Evolutionary conservation across 1,140 invertebrate genomes (phyloP).

Genomic region (Brachystomella parvula): DNA sequence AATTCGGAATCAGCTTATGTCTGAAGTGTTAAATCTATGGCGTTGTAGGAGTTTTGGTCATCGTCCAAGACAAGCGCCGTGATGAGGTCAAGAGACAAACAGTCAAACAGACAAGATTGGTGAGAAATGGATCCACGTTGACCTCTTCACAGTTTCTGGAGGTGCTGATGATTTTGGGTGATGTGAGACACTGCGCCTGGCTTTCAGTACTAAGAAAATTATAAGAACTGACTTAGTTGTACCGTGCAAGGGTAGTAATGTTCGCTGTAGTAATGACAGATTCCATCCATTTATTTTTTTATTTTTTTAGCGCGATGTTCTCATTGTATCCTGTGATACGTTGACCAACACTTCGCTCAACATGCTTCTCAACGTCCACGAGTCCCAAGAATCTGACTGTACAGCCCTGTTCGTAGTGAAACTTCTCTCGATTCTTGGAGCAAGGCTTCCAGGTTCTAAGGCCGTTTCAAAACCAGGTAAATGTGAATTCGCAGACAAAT

Average conservation of each 20-base stretch:
- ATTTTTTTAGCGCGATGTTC: slow-evolving; percentile 44
- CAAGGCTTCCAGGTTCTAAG: slow-evolving; percentile 47
- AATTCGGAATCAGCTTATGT: too few species aligned
- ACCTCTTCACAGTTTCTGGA: slow-evolving; percentile 26
- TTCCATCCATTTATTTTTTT: too few species aligned
- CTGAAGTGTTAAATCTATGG: neutral
- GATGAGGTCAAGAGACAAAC: slow-evolving; percentile 28
- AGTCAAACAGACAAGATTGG: slow-evolving; percentile 19
- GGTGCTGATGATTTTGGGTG: slow-evolving; percentile 48
- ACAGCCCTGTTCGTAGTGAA: slow-evolving; percentile 45
- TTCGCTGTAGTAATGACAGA: too few species aligned
- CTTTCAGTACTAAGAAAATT: slow-evolving; percentile 45
- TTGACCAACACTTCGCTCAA: slow-evolving; percentile 47
- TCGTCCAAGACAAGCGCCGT: slow-evolving; percentile 42
- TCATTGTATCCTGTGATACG: slow-evolving; percentile 51
- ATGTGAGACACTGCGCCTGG: slow-evolving; percentile 45
- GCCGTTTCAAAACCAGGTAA: slow-evolving; percentile 43
- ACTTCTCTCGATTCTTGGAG: slow-evolving; percentile 39
- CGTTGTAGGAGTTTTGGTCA: slow-evolving; percentile 46
- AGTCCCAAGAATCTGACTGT: slow-evolving; percentile 45
- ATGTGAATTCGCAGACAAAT: too few species aligned
- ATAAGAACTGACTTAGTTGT: slow-evolving; percentile 41
- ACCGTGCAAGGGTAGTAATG: neutral
- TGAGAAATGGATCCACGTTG: slow-evolving; percentile 14
- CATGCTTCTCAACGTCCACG: slow-evolving; percentile 45